These are phyloP conservation scores for Nemotelus nigrinus DNA, from an alignment of 2,888 invertebrate species.

Conservation along the genomic window DNA sequence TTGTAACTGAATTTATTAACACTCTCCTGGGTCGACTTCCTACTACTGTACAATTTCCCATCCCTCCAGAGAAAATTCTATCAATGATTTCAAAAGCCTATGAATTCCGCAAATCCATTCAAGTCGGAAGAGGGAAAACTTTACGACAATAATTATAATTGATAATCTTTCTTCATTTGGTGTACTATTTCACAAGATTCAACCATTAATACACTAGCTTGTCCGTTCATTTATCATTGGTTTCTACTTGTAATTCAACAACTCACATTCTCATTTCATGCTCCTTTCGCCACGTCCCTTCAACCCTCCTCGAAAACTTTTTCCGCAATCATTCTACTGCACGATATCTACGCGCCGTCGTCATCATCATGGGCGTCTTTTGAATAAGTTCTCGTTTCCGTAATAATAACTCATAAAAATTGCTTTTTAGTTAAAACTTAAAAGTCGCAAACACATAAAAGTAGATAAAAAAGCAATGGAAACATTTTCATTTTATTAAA, in stretches of 20 bases:
- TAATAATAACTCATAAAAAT: constrained; percentile 42
- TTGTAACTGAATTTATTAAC: no score
- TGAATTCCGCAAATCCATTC: not conserved
- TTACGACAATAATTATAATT: constrained; percentile 15
- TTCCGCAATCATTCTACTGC: not conserved
- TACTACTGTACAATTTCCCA: no score
- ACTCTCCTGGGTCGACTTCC: no score
- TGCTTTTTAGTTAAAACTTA: constrained; percentile 40
- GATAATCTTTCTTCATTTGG: constrained; percentile 15
- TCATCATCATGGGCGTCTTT: not conserved
- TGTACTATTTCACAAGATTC: constrained; percentile 2
- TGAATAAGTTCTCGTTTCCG: constrained; percentile 39
- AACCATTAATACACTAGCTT: constrained; percentile 21
- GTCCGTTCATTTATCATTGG: not conserved
- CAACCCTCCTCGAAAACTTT: not conserved
- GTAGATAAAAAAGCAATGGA: constrained; percentile 22
- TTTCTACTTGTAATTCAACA: not conserved
- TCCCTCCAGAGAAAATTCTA: no score
- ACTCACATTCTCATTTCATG: not conserved
- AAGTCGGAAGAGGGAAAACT: not conserved
- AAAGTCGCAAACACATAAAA: constrained; percentile 32
- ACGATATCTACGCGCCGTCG: not conserved
- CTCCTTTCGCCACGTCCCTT: not conserved
- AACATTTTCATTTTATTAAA: constrained; percentile 45
- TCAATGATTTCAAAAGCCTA: not conserved